Percentiles rank a stretch among this genome's conserved stretches.
phyloP scores from a whole-genome alignment of 1,140 invertebrate genomes.

The Chrysomallon squamiferum region DNA sequence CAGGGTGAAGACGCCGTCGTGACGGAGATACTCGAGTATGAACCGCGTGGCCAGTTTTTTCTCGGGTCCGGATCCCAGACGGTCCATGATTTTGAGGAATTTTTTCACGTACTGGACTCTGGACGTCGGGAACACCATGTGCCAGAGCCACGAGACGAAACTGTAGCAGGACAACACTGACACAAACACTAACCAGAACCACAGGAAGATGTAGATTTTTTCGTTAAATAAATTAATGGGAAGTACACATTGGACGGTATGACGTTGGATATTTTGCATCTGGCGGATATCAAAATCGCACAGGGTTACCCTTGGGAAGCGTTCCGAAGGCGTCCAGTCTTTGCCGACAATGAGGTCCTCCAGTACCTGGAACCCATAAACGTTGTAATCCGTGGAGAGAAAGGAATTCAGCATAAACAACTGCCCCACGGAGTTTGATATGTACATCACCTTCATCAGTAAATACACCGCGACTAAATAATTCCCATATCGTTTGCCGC shows the following conservation, averaged over 20 bases:
- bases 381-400: slow-evolving; percentile 65
- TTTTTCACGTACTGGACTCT: slow-evolving; percentile 61
- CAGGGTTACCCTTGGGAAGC: slow-evolving; percentile 67
- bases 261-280: slow-evolving; percentile 64
- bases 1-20: slow-evolving; percentile 60
- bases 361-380: slow-evolving; percentile 66
- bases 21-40: slow-evolving; percentile 55
- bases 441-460: slow-evolving; percentile 66
- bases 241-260: slow-evolving; percentile 68
- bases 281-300: slow-evolving; percentile 68
- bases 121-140: slow-evolving; percentile 57
- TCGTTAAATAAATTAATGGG: slow-evolving; percentile 70
- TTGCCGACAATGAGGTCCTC: slow-evolving; percentile 63
- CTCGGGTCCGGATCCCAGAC: slow-evolving; percentile 51
- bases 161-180: slow-evolving; percentile 63
- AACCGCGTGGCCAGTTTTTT: slow-evolving; percentile 54
- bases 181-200: slow-evolving; percentile 69
- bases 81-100: slow-evolving; percentile 62
- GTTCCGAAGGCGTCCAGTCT: slow-evolving; percentile 60
- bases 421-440: slow-evolving; percentile 67
- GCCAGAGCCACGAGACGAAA: slow-evolving; percentile 60
- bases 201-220: slow-evolving; percentile 68
- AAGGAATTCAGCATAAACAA: slow-evolving; percentile 68
- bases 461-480: slow-evolving; percentile 66
- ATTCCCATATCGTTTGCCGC: slow-evolving; percentile 65